phyloP scores from a whole-genome alignment of 2,888 invertebrate genomes.

The Standfussiana lucernea region DNA sequence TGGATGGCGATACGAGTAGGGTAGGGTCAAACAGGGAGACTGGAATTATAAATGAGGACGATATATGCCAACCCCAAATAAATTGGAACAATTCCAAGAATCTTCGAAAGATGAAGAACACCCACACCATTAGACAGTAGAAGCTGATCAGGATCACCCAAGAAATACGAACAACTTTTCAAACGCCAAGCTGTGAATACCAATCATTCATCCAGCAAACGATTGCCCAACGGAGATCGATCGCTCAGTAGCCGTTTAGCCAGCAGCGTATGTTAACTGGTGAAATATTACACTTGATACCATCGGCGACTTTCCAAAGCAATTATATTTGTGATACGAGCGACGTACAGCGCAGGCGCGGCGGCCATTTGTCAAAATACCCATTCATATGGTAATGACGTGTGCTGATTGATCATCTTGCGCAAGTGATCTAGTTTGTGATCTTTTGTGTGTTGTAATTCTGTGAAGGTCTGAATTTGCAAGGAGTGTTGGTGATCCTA shows the following conservation, averaged over 20 bases:
- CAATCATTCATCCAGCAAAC: conserved; percentile 22
- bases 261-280: conserved; percentile 36
- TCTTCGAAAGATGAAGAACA: neutral
- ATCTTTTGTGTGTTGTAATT: conserved; percentile 42
- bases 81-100: neutral
- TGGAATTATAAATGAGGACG: too few relatives aligned
- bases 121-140: neutral
- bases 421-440: conserved; percentile 57
- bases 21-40: too few relatives aligned
- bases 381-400: conserved; percentile 63
- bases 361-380: conserved; percentile 66
- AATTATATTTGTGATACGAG: conserved; percentile 61
- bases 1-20: too few relatives aligned
- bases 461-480: conserved; percentile 20
- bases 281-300: conserved; percentile 63
- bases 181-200: conserved; percentile 29
- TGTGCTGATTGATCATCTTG: conserved; percentile 59
- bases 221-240: conserved; percentile 34
- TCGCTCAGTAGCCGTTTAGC: conserved; percentile 46
- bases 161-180: neutral
- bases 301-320: conserved; percentile 63
- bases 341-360: conserved; percentile 45
- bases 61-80: too few relatives aligned
- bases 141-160: neutral
- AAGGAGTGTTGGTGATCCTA: neutral